Evolutionary conservation across 2,113 vertebrate species (phyloP), one percentile per base, ranked within the genome.

Genomic region (Balaeniceps rex): DNA sequence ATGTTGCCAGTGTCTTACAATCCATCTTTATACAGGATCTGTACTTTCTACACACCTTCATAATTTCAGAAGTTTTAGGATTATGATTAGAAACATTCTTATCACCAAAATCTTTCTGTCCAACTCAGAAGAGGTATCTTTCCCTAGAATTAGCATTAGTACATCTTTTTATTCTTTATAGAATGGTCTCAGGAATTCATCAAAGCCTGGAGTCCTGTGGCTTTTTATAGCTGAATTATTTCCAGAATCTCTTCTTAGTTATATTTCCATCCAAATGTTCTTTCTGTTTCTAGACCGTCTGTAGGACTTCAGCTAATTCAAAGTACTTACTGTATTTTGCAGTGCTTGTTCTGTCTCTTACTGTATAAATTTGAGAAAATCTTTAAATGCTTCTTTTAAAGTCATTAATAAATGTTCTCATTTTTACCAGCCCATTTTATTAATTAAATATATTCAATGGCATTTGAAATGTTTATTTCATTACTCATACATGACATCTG

Each of bases 171-270:
- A 52, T 84, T 95, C 66, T 46, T 77, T 81, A 31, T 21, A 54
- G 44, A 83, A 70, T 14, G 9, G 70, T 64, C 66, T 83, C 54
- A 68, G 42, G 34, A 86, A 92, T 87, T 86, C 61, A 57, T 94
- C 61, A 75, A 92, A 55, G 47, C 51, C 52, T 58, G 58, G 26
- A 81, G 34, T 92, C 46, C 34, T 77, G 26, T 84, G 71, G 60
- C 61, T 96, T 89, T 96, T 94, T 88, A 87, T 74, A 81, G 72
- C 54, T 88, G 31, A 90, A 84, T 84, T 90, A 84, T 86, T 97
- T 96, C 61, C 81, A 96, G 74, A 94, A 91, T 93, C 61, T 92
- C 55, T 83, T 51, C 55, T 81, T 83, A 72, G 47, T 72, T 94
- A 14, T 36, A 63, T 76, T 95, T 87, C 75, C 68, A 83, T 84